Evolutionary conservation across 23 tunicate species (phyloP).

Genomic region (Halocynthia roretzi): DNA sequence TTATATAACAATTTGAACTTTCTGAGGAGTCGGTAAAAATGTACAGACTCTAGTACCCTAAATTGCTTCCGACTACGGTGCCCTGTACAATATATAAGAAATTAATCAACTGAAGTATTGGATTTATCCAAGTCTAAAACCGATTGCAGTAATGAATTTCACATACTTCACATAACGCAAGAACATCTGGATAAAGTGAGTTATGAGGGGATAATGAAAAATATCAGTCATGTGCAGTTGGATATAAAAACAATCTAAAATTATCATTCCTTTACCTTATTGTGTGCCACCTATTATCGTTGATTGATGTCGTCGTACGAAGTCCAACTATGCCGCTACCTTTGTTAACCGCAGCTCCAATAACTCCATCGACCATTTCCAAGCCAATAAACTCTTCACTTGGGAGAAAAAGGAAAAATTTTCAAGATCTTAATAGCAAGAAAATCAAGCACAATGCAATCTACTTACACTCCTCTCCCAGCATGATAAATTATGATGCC

Average conservation of each 20-base stretch:
- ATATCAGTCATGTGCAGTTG: background rate
- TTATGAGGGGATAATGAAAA: background rate
- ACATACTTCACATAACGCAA: no score
- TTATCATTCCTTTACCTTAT: constrained; percentile 19
- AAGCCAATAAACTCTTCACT: constrained; percentile 58
- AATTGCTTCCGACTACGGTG: no score
- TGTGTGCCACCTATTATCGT: constrained; percentile 76
- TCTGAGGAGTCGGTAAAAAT: no score
- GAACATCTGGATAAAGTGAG: background rate
- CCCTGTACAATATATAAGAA: no score
- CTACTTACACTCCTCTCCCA: constrained; percentile 47
- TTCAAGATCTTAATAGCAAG: background rate
- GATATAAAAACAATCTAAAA: background rate
- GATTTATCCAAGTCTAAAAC: background rate
- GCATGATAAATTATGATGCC: constrained; percentile 52
- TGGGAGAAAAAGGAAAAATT: background rate
- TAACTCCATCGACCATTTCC: constrained; percentile 59
- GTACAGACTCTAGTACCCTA: no score
- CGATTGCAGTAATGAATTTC: background rate
- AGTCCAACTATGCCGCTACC: constrained; percentile 51
- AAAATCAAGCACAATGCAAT: background rate
- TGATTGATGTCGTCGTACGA: constrained; percentile 46
- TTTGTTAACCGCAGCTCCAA: constrained; percentile 55
- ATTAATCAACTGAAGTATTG: background rate
- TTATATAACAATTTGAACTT: no score